Conservation (phyloP, 2,888 invertebrate genomes). For the Pammene fasciana region DNA sequence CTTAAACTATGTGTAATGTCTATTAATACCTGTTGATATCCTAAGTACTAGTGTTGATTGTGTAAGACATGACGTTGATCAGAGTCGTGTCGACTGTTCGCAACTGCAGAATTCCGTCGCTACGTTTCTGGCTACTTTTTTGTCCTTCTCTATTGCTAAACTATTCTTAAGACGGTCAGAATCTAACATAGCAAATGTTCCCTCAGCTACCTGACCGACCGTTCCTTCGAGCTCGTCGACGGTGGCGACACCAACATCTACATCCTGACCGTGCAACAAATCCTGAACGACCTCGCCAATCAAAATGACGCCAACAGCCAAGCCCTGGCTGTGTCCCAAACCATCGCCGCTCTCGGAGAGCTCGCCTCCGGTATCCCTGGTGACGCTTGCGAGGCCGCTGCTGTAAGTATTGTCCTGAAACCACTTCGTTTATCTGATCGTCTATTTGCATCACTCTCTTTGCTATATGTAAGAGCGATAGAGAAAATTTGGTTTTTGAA, state of each 20-base stretch:
- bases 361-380: conserved; percentile 61
- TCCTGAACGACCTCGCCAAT: conserved; percentile 55
- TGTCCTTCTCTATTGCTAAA: too few relatives aligned
- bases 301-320: conserved; percentile 49
- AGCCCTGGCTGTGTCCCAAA: conserved; percentile 54
- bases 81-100: too few relatives aligned
- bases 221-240: conserved; percentile 52
- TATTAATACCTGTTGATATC: too few relatives aligned
- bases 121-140: not conserved
- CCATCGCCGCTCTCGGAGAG: conserved; percentile 54
- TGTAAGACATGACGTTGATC: too few relatives aligned
- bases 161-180: not conserved
- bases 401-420: conserved; percentile 57
- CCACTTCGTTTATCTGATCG: too few relatives aligned
- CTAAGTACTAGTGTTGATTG: too few relatives aligned
- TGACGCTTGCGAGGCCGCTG: conserved; percentile 62
- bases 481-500: too few relatives aligned
- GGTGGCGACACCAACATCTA: conserved; percentile 58
- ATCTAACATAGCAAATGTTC: not conserved
- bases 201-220: conserved; percentile 50
- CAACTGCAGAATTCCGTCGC: too few relatives aligned
- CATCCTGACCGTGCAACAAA: conserved; percentile 49
- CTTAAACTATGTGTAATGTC: too few relatives aligned
- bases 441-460: too few relatives aligned
- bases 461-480: too few relatives aligned